phyloP scores from a whole-genome alignment of 2,888 invertebrate genomes.

The Ophraella communa region DNA sequence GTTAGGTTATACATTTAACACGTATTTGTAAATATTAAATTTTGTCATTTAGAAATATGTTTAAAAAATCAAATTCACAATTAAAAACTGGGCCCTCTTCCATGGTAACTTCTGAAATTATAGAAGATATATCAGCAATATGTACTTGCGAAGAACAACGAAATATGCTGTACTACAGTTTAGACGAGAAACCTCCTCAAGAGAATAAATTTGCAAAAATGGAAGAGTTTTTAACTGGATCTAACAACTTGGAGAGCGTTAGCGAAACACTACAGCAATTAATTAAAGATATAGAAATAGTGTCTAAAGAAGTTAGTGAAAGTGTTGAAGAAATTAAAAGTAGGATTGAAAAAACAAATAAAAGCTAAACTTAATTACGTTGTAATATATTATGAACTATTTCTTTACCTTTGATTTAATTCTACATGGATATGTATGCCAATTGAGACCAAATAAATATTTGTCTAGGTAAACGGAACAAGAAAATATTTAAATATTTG shows the following conservation, averaged over 20 bases:
- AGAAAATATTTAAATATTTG: too few relatives aligned
- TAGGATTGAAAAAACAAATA: not conserved
- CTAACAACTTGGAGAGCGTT: conserved; percentile 44
- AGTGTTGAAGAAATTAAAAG: conserved; percentile 36
- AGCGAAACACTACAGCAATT: conserved; percentile 37
- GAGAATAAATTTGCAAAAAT: conserved; percentile 46
- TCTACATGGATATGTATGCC: too few relatives aligned
- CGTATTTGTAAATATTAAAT: not conserved
- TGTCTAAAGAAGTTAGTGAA: conserved; percentile 37
- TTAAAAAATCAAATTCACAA: conserved; percentile 35
- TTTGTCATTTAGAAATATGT: conserved; percentile 36
- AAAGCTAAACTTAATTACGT: not conserved
- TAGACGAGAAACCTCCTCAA: conserved; percentile 48
- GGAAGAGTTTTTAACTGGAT: conserved; percentile 49
- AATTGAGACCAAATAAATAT: too few relatives aligned
- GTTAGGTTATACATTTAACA: not conserved
- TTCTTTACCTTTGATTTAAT: too few relatives aligned
- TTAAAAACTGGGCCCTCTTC: conserved; percentile 39
- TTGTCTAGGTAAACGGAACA: too few relatives aligned
- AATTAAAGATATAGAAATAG: conserved; percentile 36
- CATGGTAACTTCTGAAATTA: conserved; percentile 42
- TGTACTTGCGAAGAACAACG: conserved; percentile 42
- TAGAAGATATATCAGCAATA: conserved; percentile 46
- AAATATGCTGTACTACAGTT: conserved; percentile 47
- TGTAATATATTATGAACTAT: too few relatives aligned